Evolutionary conservation across 1,140 invertebrate species (phyloP), one percentile per base, ranked within the genome.

Genomic region (Spodoptera litura): DNA sequence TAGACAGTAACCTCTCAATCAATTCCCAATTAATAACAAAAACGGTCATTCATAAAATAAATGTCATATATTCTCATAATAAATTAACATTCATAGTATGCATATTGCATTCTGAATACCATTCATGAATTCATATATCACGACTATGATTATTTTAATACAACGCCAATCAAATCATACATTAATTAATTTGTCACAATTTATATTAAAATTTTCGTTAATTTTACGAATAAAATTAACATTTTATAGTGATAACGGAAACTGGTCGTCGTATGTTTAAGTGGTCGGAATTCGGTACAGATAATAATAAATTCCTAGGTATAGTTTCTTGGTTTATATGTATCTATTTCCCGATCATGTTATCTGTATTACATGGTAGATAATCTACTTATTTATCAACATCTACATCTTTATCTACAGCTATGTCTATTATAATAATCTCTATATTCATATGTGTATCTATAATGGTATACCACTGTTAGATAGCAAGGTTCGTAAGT

Each of bases 131-230:
- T 53, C 25, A 53, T 53, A 71, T 53, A 6, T 35, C 44, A 53
- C 11, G 31, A 13, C 66, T 2, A 53, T 55, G 66, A 59, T 73
- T 25, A 73, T 73, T 58, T 73, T 58, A 73, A 58, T 73, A 56
- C 31, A 4, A 3, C 59, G 55, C 71, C 35, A 73, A 73, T 59
- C 55, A 59, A 59, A 58, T 59, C 38, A 13, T 49, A 73, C 38
- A 73, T 49, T 58, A 73, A 73, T 73, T 73, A 73, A 73, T 73
- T 58, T 73, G 71, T 73, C 71, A 73, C 71, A 35, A 73, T 73
- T 73, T 59, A n/a, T 73, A 73, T 73, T 73, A 59, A 59, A 73
- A 73, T 73, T 58, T 59, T 51, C 71, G 53, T 73, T 73, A 73
- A 73, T 73, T 73, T 44, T 73, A 44, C 71, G 55, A 59, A 58